Percentiles rank a stretch among this genome's conserved stretches.
These are phyloP conservation scores for Heterotilapia buettikoferi DNA, from an alignment of 2,113 vertebrate species.

Conservation along the genomic window DNA sequence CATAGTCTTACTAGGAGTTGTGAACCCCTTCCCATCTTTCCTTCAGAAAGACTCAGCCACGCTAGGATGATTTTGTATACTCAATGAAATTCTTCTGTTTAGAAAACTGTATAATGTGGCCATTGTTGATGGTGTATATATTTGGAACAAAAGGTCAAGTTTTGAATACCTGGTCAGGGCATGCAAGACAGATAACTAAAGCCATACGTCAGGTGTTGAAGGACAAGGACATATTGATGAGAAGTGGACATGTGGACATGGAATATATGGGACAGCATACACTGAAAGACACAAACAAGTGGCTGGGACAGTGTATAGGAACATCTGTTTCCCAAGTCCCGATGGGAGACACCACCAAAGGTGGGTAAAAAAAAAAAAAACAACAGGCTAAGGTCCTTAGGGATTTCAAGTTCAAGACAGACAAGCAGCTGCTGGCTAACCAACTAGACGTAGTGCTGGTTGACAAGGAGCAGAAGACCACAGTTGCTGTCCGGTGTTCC, in stretches of 20 bases:
- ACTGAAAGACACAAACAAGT: not conserved
- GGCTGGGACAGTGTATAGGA: not conserved
- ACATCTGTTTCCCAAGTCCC: not conserved
- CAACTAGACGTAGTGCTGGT: not conserved
- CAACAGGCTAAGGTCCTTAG: not conserved
- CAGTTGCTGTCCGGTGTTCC: not conserved
- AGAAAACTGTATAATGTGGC: not conserved
- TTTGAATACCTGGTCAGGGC: not conserved
- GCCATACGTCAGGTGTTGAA: not conserved
- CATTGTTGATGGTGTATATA: not conserved
- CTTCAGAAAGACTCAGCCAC: not conserved
- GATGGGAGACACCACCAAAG: not conserved
- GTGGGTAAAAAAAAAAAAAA: accelerated
- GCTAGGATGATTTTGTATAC: not conserved
- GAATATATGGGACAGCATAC: not conserved
- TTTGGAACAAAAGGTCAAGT: not conserved
- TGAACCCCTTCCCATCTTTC: not conserved
- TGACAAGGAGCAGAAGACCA: not conserved
- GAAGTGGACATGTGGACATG: not conserved
- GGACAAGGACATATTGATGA: not conserved
- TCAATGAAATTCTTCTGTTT: not conserved
- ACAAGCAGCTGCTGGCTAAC: not conserved
- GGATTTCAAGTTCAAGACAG: not conserved
- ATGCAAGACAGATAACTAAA: not conserved
- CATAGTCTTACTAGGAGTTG: not conserved